These are phyloP conservation scores for Chloroclysta siterata DNA, from an alignment of 2,888 invertebrate species.

Conservation along the genomic window DNA sequence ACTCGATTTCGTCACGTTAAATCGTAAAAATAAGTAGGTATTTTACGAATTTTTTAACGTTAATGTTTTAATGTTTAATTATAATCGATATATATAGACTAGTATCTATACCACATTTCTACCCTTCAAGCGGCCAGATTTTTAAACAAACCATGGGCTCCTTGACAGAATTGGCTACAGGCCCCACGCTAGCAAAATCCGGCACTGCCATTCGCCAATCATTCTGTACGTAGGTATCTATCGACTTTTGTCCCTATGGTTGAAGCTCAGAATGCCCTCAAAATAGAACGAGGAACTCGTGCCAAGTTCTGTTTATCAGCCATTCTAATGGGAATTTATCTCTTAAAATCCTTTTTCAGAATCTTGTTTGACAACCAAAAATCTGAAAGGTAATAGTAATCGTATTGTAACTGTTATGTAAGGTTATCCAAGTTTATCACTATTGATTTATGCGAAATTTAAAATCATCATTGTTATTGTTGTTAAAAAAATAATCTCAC, in stretches of 20 bases:
- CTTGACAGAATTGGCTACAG: too few species aligned
- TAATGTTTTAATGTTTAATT: too few species aligned
- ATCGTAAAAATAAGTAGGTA: too few species aligned
- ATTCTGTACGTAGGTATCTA: not conserved
- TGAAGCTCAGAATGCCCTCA: not conserved
- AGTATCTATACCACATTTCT: too few species aligned
- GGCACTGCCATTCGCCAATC: constrained; percentile 3
- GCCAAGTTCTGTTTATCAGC: not conserved
- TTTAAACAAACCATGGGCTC: too few species aligned
- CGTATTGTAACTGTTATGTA: not conserved
- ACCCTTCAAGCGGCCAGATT: too few species aligned
- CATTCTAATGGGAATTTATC: not conserved
- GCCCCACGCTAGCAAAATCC: too few species aligned
- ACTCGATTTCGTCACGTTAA: too few species aligned
- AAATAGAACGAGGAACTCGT: not conserved
- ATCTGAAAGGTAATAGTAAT: not conserved
- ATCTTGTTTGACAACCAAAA: not conserved
- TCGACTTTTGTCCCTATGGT: constrained; percentile 5
- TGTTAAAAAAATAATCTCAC: not conserved
- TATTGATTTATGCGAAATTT: not conserved
- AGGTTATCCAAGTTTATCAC: not conserved
- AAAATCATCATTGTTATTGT: not conserved
- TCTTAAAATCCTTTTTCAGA: not conserved
- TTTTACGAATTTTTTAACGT: too few species aligned
- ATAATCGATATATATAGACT: too few species aligned